Evolutionary conservation across 2,888 invertebrate genomes (phyloP).

Genomic region (Dinocampus coccinellae): DNA sequence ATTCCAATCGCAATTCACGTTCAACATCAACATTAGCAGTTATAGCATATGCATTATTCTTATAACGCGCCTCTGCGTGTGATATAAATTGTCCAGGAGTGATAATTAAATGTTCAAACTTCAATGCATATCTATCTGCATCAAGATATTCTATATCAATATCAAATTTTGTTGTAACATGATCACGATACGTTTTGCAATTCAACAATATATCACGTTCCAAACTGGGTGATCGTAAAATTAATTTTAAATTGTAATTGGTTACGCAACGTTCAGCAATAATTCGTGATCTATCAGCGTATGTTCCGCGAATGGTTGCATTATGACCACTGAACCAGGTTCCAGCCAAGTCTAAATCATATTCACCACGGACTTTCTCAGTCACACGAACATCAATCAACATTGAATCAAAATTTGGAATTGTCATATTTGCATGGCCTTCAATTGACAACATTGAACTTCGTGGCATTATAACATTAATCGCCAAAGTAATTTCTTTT

Average conservation of each 20-base stretch:
- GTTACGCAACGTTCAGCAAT: conserved; percentile 63
- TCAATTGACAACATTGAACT: conserved; percentile 78
- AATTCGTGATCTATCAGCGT: conserved; percentile 78
- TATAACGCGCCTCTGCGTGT: conserved; percentile 78
- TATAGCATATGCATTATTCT: conserved; percentile 78
- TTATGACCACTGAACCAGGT: conserved; percentile 87
- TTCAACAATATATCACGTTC: conserved; percentile 76
- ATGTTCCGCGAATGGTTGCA: conserved; percentile 78
- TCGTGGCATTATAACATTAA: conserved; percentile 77
- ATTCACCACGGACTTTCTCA: conserved; percentile 78
- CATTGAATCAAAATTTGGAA: conserved; percentile 82
- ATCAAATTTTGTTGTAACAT: conserved; percentile 77
- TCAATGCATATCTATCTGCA: conserved; percentile 77
- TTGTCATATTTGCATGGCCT: conserved; percentile 79
- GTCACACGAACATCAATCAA: conserved; percentile 75
- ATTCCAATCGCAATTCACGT: conserved; percentile 77
- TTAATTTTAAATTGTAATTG: conserved; percentile 78
- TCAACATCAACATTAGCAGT: conserved; percentile 76
- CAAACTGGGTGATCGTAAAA: conserved; percentile 81
- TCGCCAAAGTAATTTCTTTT: conserved; percentile 73
- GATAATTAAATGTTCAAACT: conserved; percentile 74
- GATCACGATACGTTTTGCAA: conserved; percentile 78
- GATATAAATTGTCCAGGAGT: conserved; percentile 76
- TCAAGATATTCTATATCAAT: conserved; percentile 77
- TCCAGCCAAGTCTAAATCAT: conserved; percentile 79